Evolutionary conservation across 1,140 invertebrate species (phyloP), one percentile per base, ranked within the genome.

Genomic region (Scylla paramamosain): DNA sequence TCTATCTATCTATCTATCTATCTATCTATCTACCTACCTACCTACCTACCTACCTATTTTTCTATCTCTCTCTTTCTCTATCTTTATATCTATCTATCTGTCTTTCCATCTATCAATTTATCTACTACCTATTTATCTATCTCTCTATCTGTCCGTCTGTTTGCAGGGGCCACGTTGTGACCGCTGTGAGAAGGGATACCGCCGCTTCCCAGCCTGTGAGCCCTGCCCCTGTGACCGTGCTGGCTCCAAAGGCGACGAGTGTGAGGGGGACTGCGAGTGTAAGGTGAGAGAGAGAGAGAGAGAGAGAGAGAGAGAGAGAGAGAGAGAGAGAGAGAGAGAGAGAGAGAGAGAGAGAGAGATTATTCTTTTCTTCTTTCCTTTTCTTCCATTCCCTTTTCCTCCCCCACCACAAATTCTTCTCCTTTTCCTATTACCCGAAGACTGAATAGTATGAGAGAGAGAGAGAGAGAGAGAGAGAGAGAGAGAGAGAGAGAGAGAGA

Each of bases 251-350:
- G 97, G 97, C 4, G 97, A 97, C 77, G 97, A 98, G 52, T 99
- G 99, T 97, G 98, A 99, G 93, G 98, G 98, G 0, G 97, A 98
- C 2, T 99, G 99, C 96, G 96, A 98, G 4, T 99, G 99, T 97
- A 99, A 99, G 97, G 98, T 98, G 96, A 97, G 96, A 83, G 29
- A 88, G 29, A 32, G 32, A 39, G 29, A 88, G 28, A 88, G n/a
- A 31, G 29, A 88, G 87, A 88, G 32, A 88, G 31, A 88, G 87
- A 39, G 46, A 32, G 87, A 87, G 84, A 6, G 39, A 39, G 39
- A 2, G 39, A 39, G 39, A 2, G 6, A 2, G 39, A 39, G n/a
- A 6, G 39, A 39, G 39, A 2, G 39, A 39, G 39, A 2, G 6
- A 2, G 39, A 39, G 20, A 6, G 39, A 39, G 39, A 2, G 39